Conservation (phyloP, 2,113 vertebrate genomes). For the Cardinalis cardinalis region DNA sequence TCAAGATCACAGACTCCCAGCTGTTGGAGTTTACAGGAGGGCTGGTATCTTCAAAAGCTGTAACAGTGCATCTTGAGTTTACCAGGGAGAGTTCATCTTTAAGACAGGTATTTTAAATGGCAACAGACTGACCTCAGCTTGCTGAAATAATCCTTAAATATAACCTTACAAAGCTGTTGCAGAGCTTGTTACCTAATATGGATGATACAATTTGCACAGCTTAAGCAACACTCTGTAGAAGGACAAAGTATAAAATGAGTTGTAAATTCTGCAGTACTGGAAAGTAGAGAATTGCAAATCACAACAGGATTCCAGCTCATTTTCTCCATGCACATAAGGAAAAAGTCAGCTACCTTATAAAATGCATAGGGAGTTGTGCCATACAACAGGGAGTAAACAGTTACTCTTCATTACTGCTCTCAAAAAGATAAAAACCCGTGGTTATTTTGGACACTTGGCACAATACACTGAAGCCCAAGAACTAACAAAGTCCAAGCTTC, state of each 20-base stretch:
- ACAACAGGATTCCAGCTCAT: neutral
- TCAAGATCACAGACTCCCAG: neutral
- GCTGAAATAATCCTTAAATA: neutral
- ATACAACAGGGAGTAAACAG: neutral
- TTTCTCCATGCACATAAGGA: neutral
- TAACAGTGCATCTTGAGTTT: neutral
- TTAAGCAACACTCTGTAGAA: neutral
- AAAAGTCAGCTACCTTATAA: neutral
- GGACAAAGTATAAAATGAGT: neutral
- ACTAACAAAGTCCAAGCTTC: neutral
- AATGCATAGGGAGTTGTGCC: rapidly evolving
- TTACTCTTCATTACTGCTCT: neutral
- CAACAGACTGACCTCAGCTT: neutral
- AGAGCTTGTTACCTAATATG: neutral
- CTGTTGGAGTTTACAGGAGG: neutral
- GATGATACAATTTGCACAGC: neutral
- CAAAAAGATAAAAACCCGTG: neutral
- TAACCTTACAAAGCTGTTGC: neutral
- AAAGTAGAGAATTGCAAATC: neutral
- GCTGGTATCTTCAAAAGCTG: neutral
- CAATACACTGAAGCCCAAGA: neutral
- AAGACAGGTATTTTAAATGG: neutral
- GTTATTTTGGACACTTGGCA: neutral
- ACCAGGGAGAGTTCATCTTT: neutral
- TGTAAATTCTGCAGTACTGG: neutral